Percentiles rank a stretch among this genome's conserved stretches.
phyloP scores from a whole-genome alignment of 1,140 invertebrate species.

The Ostrea denselamellosa region DNA sequence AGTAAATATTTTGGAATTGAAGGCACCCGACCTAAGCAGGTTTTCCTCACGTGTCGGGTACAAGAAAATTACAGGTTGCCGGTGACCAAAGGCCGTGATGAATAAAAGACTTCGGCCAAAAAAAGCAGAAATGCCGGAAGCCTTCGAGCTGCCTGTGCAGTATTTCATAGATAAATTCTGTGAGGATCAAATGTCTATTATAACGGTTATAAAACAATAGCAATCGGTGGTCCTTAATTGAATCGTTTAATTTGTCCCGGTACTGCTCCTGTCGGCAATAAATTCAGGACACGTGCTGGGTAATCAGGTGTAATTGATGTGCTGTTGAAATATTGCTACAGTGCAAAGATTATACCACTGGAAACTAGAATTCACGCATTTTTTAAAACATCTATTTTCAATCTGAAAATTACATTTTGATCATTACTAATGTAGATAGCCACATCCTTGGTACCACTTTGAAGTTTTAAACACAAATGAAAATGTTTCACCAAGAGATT shows the following conservation, averaged over 20 bases:
- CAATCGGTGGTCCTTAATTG: background rate
- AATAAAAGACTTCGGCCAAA: background rate
- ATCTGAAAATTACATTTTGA: no score
- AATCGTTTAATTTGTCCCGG: slow-evolving; percentile 13
- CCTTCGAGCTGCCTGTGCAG: background rate
- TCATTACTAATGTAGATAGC: no score
- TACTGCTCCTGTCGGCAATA: slow-evolving; percentile 24
- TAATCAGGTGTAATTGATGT: slow-evolving; percentile 6
- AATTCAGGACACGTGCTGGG: background rate
- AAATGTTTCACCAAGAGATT: no score
- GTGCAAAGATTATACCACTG: slow-evolving; percentile 1
- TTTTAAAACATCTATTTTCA: no score
- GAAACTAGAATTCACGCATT: background rate
- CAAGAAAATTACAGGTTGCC: slow-evolving; percentile 37
- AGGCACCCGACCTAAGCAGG: background rate
- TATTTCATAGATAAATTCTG: slow-evolving; percentile 19
- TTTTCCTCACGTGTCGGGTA: slow-evolving; percentile 19
- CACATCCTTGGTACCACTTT: no score
- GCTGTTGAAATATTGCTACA: background rate
- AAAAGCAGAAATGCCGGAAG: slow-evolving; percentile 29
- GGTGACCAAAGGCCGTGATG: slow-evolving; percentile 26
- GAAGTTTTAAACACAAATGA: no score
- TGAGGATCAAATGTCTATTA: background rate
- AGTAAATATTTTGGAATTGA: slow-evolving; percentile 28
- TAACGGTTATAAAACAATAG: slow-evolving; percentile 31